phyloP scores from a whole-genome alignment of 2,888 invertebrate species.

The Chymomyza fuscimana region DNA sequence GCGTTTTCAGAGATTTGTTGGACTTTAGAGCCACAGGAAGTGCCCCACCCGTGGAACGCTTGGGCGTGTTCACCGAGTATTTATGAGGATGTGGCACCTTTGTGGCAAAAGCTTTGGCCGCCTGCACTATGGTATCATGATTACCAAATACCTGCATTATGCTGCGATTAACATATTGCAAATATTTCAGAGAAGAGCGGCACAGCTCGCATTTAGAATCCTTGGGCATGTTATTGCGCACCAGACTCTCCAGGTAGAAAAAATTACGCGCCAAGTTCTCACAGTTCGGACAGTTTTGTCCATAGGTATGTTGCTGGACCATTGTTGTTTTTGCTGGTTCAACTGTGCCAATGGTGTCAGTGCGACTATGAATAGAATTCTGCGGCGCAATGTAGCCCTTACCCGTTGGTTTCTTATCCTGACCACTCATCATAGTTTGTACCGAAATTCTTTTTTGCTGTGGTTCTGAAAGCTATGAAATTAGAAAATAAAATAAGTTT shows the following conservation, averaged over 20 bases:
- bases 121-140: conserved; percentile 58
- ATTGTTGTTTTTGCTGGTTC: conserved; percentile 22
- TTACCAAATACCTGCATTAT: conserved; percentile 70
- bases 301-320: conserved; percentile 39
- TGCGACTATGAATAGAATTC: conserved; percentile 57
- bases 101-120: conserved; percentile 57
- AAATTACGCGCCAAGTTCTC: conserved; percentile 77
- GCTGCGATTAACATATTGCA: conserved; percentile 70
- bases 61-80: conserved; percentile 41
- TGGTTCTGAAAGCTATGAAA: conserved; percentile 32
- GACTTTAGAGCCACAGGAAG: conserved; percentile 28
- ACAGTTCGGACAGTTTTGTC: conserved; percentile 70
- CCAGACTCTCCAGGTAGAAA: conserved; percentile 69
- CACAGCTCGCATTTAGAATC: conserved; percentile 63
- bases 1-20: conserved; percentile 23
- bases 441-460: conserved; percentile 69
- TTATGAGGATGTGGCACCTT: conserved; percentile 48
- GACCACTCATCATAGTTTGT: conserved; percentile 62
- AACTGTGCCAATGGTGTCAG: conserved; percentile 11
- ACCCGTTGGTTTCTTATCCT: conserved; percentile 49
- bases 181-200: conserved; percentile 67
- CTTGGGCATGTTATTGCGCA: conserved; percentile 62
- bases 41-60: conserved; percentile 51
- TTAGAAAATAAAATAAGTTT: conserved; percentile 3
- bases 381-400: conserved; percentile 64